A percentile compares a stretch with the other conserved stretches of the same genome.
Evolutionary conservation across 2,888 invertebrate species (phyloP).

Genomic region (Sinopyrophorus schimmeli): DNA sequence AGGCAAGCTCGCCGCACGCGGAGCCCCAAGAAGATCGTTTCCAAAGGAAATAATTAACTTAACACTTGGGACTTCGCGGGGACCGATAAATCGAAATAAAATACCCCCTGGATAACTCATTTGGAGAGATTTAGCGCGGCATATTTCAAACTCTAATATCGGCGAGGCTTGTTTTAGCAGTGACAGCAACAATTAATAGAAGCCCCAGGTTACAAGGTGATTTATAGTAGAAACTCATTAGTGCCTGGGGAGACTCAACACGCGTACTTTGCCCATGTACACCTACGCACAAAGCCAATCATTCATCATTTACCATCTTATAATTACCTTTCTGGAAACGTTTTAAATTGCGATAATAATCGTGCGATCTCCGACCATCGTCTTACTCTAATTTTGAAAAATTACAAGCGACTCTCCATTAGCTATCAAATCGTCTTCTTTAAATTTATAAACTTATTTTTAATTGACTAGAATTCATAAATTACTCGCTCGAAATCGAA

Average conservation of each 20-base stretch:
- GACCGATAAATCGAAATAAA: conserved; percentile 26
- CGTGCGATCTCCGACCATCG: too few species aligned
- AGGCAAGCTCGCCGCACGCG: too few species aligned
- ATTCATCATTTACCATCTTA: conserved; percentile 42
- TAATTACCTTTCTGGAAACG: conserved; percentile 40
- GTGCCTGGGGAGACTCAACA: conserved; percentile 47
- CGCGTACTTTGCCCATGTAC: conserved; percentile 38
- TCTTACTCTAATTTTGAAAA: too few species aligned
- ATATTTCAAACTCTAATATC: conserved; percentile 41
- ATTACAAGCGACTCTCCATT: too few species aligned
- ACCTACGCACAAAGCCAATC: conserved; percentile 35
- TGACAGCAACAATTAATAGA: conserved; percentile 51
- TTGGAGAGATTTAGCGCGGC: conserved; percentile 33
- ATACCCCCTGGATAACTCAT: conserved; percentile 34
- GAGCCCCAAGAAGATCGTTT: neutral
- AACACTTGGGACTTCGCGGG: conserved; percentile 7
- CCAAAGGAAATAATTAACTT: conserved; percentile 20
- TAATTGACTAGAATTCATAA: too few species aligned
- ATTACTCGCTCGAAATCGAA: too few species aligned
- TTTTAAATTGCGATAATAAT: conserved; percentile 30
- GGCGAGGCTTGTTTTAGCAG: conserved; percentile 44
- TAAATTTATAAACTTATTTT: too few species aligned
- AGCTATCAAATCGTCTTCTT: too few species aligned
- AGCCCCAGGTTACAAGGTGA: conserved; percentile 45
- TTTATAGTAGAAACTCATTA: conserved; percentile 52